A percentile compares a stretch with the other conserved stretches of the same genome.
These are phyloP conservation scores for Aulostomus chinensis DNA, from an alignment of 2,797 vertebrate species.

Conservation along the genomic window DNA sequence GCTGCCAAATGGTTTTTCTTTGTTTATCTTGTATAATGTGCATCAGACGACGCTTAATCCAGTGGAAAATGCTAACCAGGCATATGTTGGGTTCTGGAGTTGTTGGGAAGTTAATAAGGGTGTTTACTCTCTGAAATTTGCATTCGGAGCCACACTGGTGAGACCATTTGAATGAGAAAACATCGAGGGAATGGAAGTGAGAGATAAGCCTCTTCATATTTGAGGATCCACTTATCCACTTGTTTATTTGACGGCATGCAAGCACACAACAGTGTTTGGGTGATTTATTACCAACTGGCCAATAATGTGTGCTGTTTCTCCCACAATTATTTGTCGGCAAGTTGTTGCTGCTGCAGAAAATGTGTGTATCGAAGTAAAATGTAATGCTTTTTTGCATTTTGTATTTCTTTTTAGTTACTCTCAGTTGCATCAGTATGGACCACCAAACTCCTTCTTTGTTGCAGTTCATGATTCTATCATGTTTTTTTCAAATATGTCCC, in stretches of 20 bases:
- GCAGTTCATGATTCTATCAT: no score
- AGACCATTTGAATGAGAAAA: conserved; percentile 51
- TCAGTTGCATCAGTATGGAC: no score
- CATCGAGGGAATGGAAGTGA: conserved; percentile 50
- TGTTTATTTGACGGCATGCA: conserved; percentile 65
- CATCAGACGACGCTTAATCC: conserved; percentile 45
- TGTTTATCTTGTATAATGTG: conserved; percentile 34
- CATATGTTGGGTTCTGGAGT: conserved; percentile 37
- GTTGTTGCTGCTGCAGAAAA: no score
- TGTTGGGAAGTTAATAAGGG: conserved; percentile 28
- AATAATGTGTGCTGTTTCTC: conserved; percentile 25
- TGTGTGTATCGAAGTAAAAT: no score
- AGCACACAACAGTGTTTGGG: conserved; percentile 31
- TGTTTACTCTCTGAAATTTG: conserved; percentile 50
- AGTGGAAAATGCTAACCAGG: conserved; percentile 28
- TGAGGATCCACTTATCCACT: conserved; percentile 49
- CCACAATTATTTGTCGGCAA: no score
- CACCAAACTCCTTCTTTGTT: no score
- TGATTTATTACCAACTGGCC: conserved; percentile 46
- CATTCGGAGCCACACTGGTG: conserved; percentile 32
- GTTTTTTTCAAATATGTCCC: no score
- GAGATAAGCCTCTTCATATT: conserved; percentile 65
- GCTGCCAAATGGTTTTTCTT: conserved; percentile 12
- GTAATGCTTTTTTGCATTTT: no score
- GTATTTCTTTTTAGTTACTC: no score